A percentile compares a stretch with the other conserved stretches of the same genome.
These are phyloP conservation scores for Diadegma fenestrale DNA, from an alignment of 2,888 invertebrate species.

Conservation along the genomic window DNA sequence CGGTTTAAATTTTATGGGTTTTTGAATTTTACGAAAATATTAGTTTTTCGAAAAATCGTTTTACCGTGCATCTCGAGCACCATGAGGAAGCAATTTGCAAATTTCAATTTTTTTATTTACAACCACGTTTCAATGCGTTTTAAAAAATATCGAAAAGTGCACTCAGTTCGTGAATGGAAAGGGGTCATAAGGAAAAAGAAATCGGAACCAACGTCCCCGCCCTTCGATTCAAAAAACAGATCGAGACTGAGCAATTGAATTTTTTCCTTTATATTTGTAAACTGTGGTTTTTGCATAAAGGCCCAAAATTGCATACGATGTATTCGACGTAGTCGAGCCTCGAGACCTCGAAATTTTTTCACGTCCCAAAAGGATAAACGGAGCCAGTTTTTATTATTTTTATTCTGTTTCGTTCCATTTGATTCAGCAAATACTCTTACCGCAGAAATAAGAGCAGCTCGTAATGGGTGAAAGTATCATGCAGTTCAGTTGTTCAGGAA, in stretches of 20 bases:
- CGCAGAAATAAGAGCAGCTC: conserved; percentile 1
- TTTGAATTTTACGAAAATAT: too few relatives aligned
- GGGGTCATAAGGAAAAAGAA: background rate
- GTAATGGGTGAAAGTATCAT: conserved; percentile 63
- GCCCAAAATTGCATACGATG: background rate
- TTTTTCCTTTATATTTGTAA: background rate
- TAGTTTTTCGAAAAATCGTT: too few relatives aligned
- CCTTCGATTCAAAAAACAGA: background rate
- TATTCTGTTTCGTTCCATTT: conserved; percentile 36
- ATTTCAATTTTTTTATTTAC: too few relatives aligned
- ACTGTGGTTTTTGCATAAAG: background rate
- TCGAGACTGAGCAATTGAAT: background rate
- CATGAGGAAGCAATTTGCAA: too few relatives aligned
- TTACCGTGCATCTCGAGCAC: too few relatives aligned
- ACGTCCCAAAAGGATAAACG: background rate
- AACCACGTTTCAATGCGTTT: background rate
- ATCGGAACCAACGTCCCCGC: background rate
- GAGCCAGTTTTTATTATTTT: background rate
- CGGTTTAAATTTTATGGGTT: too few relatives aligned
- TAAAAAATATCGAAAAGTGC: background rate
- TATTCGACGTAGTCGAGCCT: background rate
- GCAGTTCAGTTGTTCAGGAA: conserved; percentile 25
- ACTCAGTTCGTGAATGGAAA: background rate
- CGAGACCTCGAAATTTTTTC: background rate
- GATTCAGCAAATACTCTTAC: background rate